Base-by-base conservation (phyloP, 2,888 invertebrate genomes). In the Brachyopa scutellaris region DNA sequence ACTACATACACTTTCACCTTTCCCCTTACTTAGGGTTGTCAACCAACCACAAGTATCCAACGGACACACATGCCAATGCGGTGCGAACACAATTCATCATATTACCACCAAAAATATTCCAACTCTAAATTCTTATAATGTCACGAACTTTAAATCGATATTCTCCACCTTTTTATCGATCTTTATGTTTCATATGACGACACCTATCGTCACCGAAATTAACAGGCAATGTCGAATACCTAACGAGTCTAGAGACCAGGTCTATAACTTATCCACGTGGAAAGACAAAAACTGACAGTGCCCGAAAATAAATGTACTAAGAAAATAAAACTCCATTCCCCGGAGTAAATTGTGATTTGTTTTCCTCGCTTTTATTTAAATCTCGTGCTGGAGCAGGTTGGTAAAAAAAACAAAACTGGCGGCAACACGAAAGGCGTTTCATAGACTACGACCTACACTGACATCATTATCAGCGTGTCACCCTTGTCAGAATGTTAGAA, bases 101-200 rank as follows among this genome's bases (percentile, higher is more conserved):
- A 57, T 38, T 31, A 13, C n/a, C n/a, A n/a, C n/a, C n/a, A n/a
- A n/a, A n/a, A n/a, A n/a, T n/a, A n/a, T n/a, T n/a, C n/a, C n/a
- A n/a, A n/a, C n/a, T n/a, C n/a, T n/a, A n/a, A n/a, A n/a, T n/a
- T n/a, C n/a, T n/a, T n/a, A n/a, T n/a, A n/a, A n/a, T n/a, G n/a
- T n/a, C n/a, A n/a, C n/a, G n/a, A 23, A 13, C 38, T 40, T 45
- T 17, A 11, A 67, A 57, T 67, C 45, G 36, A 67, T 57, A 57
- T 36, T 38, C 36, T 15, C 57, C 59, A 59, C 69, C 69, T 69
- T 31, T 26, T 59, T 69, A 69, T 69, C 57, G 69, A 69, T 57
- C 21, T 9, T 19, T 38, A 4, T 11, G 45, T n/a, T 5, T 5
- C 15, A 42, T 42, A 42, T n/a, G 42, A 42, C n/a, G 7, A 1